Evolutionary conservation across 2,113 vertebrate genomes (phyloP).

Genomic region (Phainopepla nitens): DNA sequence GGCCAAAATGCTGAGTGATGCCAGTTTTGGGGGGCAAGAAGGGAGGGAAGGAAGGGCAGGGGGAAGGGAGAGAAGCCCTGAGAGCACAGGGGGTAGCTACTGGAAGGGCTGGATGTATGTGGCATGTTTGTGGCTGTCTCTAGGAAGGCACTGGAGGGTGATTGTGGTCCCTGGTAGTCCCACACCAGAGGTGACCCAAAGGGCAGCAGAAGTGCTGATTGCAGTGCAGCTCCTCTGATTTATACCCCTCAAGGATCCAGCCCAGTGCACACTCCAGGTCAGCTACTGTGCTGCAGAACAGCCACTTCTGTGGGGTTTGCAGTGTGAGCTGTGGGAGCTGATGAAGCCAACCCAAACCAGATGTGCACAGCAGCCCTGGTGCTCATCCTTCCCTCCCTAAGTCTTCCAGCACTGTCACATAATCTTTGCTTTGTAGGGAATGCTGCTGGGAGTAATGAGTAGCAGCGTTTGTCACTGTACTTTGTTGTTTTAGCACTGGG

Average conservation of each 20-base stretch:
- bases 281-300: neutral
- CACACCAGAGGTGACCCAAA: neutral
- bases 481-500: neutral
- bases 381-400: neutral
- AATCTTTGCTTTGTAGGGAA: neutral
- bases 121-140: neutral
- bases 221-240: neutral
- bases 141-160: neutral
- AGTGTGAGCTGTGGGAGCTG: neutral
- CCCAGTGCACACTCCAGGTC: neutral
- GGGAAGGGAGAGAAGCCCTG: neutral
- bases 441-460: neutral
- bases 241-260: neutral
- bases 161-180: neutral
- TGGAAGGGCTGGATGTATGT: neutral
- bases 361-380: neutral
- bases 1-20: neutral
- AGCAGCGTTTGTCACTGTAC: neutral
- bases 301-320: neutral
- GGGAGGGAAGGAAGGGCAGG: neutral
- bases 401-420: neutral
- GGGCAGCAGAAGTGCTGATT: neutral
- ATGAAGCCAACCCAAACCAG: neutral
- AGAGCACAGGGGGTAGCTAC: neutral
- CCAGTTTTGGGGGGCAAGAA: neutral